Evolutionary conservation across 2,888 invertebrate species (phyloP).

Genomic region (Cantharis rufa): DNA sequence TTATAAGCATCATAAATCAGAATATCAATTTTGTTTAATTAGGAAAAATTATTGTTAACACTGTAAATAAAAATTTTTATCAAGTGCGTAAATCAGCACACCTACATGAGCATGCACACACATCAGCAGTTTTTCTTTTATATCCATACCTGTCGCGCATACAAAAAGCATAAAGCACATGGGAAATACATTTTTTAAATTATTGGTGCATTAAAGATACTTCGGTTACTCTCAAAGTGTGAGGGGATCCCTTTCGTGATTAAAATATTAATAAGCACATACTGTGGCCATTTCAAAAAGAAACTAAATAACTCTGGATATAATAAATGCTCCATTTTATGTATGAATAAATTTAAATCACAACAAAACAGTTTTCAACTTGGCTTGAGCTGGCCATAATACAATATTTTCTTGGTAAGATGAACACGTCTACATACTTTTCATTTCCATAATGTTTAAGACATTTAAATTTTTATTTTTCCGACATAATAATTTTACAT

Average conservation of each 20-base stretch:
- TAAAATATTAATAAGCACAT: background rate
- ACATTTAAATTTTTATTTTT: conserved; percentile 3
- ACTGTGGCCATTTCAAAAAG: background rate
- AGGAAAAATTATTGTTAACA: background rate
- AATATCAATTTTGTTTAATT: background rate
- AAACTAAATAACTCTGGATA: background rate
- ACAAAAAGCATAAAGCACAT: background rate
- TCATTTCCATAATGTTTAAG: background rate
- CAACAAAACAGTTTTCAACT: background rate
- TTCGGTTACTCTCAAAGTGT: background rate
- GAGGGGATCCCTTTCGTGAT: background rate
- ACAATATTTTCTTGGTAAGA: background rate
- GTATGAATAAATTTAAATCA: background rate
- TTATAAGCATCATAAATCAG: background rate
- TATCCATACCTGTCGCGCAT: background rate
- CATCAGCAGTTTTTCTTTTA: background rate
- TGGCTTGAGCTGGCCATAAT: background rate
- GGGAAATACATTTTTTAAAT: background rate
- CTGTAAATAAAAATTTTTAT: background rate
- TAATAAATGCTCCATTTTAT: background rate
- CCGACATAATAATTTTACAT: background rate
- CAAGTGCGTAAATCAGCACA: background rate
- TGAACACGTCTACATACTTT: background rate
- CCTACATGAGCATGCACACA: background rate
- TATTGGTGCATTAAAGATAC: background rate